phyloP scores from a whole-genome alignment of 2,888 invertebrate species.

The Ptilodon capucinus region DNA sequence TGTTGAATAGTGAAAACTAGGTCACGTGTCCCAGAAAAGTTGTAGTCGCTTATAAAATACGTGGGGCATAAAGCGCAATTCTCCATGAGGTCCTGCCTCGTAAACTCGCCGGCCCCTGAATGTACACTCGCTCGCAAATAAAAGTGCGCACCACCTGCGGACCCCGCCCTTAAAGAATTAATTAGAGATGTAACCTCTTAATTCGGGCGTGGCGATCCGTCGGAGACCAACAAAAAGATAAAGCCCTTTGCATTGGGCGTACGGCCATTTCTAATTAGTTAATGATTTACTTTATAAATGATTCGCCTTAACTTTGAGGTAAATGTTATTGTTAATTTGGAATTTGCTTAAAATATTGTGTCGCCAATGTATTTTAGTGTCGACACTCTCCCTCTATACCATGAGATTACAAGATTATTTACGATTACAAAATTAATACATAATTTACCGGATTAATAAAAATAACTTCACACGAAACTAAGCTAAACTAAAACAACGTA shows the following conservation, averaged over 20 bases:
- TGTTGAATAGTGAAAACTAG: constrained; percentile 19
- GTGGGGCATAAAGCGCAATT: constrained; percentile 6
- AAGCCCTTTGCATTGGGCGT: constrained; percentile 38
- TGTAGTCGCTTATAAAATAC: constrained; percentile 14
- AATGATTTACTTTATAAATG: constrained; percentile 34
- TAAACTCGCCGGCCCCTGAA: constrained; percentile 16
- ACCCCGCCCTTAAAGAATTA: constrained; percentile 32
- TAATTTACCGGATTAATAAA: no score
- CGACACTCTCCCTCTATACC: no score
- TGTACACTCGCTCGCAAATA: constrained; percentile 16
- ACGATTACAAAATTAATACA: no score
- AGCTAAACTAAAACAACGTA: background rate
- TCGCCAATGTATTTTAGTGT: no score
- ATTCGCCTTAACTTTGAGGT: constrained; percentile 28
- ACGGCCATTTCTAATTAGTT: constrained; percentile 35
- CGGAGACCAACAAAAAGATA: constrained; percentile 40
- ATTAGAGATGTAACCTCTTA: constrained; percentile 41
- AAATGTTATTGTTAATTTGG: background rate
- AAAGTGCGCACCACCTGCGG: constrained; percentile 17
- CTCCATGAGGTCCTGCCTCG: constrained; percentile 14
- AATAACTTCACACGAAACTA: no score
- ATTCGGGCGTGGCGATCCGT: constrained; percentile 30
- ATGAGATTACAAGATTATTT: no score
- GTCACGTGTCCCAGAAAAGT: constrained; percentile 14
- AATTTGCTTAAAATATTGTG: no score